Evolutionary conservation across 1,140 invertebrate genomes (phyloP).

Genomic region (Plutomurus gul): DNA sequence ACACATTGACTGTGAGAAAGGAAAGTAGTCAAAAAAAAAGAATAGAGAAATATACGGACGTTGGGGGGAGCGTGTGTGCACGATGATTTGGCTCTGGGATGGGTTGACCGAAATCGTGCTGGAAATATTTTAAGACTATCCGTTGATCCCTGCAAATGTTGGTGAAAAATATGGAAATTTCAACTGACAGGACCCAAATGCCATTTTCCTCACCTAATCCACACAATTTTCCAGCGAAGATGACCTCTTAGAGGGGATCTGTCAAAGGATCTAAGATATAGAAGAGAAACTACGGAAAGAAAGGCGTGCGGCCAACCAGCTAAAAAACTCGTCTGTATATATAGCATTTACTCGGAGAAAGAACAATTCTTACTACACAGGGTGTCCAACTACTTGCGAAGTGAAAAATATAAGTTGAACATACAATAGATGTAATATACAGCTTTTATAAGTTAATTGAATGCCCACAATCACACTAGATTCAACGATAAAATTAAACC

Average conservation of each 20-base stretch:
- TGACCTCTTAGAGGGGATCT: constrained; percentile 42
- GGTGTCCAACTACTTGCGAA: neutral
- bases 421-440: too few relatives aligned
- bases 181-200: constrained; percentile 29
- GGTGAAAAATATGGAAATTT: constrained; percentile 40
- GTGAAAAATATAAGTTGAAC: too few relatives aligned
- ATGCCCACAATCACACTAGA: too few relatives aligned
- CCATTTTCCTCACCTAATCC: constrained; percentile 47
- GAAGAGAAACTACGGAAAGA: neutral
- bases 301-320: neutral
- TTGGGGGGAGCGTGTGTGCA: neutral
- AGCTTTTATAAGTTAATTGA: too few relatives aligned
- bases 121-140: constrained; percentile 44
- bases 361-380: neutral
- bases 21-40: neutral
- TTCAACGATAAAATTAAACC: too few relatives aligned
- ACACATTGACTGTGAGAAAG: too few relatives aligned
- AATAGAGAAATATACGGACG: too few relatives aligned
- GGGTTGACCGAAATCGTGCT: constrained; percentile 13
- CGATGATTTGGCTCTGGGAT: constrained; percentile 15
- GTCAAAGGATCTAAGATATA: neutral
- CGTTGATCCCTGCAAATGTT: constrained; percentile 41
- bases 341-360: neutral
- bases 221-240: constrained; percentile 43
- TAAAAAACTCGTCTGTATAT: neutral